These are phyloP conservation scores for Aelia acuminata DNA, from an alignment of 2,888 invertebrate genomes.

Conservation along the genomic window DNA sequence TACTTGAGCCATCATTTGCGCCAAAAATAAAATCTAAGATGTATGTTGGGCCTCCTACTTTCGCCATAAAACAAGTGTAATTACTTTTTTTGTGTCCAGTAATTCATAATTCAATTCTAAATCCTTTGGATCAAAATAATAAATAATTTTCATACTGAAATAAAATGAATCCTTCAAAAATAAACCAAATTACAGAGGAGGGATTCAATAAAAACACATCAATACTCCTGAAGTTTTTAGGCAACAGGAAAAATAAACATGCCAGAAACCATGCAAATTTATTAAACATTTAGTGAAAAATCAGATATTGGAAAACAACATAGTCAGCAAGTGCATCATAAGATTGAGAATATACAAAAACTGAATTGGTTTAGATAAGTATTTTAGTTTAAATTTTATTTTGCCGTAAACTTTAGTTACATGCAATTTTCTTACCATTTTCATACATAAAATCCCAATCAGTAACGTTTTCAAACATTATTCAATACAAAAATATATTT, in stretches of 20 bases:
- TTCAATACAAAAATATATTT: neutral
- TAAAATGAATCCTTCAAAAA: neutral
- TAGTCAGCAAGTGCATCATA: neutral
- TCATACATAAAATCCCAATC: conserved; percentile 44
- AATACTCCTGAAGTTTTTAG: neutral
- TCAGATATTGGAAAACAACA: neutral
- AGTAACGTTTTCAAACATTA: conserved; percentile 52
- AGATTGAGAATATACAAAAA: neutral
- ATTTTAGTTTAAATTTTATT: neutral
- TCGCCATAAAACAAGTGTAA: no score
- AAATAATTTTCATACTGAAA: neutral
- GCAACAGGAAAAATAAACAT: neutral
- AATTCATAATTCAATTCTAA: no score
- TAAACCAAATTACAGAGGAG: neutral
- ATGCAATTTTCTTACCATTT: conserved; percentile 46
- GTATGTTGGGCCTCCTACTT: no score
- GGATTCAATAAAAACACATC: neutral
- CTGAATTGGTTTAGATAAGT: neutral
- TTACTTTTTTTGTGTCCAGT: no score
- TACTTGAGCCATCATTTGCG: no score
- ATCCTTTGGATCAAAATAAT: no score
- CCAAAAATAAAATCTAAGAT: no score
- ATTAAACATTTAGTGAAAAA: neutral
- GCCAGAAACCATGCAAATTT: neutral
- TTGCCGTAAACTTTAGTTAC: neutral